Evolutionary conservation across 2,888 invertebrate species (phyloP), one percentile per base, ranked within the genome.

Genomic region (Epirrita christyi): DNA sequence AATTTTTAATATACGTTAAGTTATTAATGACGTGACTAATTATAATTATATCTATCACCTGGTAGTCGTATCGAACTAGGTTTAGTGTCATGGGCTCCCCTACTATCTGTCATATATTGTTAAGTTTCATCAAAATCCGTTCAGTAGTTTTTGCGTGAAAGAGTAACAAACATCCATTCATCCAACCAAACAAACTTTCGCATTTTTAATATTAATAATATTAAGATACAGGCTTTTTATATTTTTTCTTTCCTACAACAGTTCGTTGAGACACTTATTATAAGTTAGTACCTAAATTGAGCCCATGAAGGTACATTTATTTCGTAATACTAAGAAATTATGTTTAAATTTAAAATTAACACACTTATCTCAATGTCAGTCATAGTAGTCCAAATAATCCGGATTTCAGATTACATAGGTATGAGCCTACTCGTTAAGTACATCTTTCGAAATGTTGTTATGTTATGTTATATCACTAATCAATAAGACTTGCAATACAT

Each of bases 311-410:
- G 32, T 32, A 32, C 21, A 8, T 32, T 32, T 32, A 32, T 21
- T 21, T 21, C 32, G 32, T 9, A 32, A 32, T 32, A 32, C 9
- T 32, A 7, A 7, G 8, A 37, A 40, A 36, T n/a, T 36, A n/a
- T 36, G 36, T 6, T 32, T 10, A 32, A 9, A 4, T 32, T 10
- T 21, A 21, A 21, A 3, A 32, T 32, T 32, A 32, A 41, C 27
- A 54, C 55, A 49, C 27, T 11, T 38, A 44, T 14, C 55, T 46
- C 50, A 56, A 50, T 56, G 51, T 46, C 56, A 46, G 13, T 51
- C 21, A 29, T 8, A n/a, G 8, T 29, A 9, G 15, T n/a, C 4
- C n/a, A 46, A 15, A 44, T 55, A 51, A 44, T 57, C 46, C 51
- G 52, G 42, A 57, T 51, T 44, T 52, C 29, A 27, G 29, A 47